Evolutionary conservation across 2,113 vertebrate species (phyloP).

Genomic region (Gila orcuttii): DNA sequence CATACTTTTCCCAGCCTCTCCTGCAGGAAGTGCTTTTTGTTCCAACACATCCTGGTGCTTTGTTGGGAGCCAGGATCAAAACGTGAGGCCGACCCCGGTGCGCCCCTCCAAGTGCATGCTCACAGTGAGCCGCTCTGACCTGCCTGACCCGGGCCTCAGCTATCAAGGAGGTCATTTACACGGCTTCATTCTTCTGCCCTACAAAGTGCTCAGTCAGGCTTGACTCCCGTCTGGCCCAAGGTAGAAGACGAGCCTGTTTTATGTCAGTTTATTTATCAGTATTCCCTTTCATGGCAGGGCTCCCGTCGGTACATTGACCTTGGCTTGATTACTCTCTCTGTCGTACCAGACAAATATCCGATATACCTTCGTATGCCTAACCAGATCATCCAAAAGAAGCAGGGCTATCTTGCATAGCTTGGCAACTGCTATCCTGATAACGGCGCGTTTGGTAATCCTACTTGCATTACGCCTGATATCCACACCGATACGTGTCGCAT

Average conservation of each 20-base stretch:
- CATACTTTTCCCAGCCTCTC: conserved; percentile 55
- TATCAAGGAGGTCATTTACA: conserved; percentile 55
- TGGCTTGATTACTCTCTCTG: background rate
- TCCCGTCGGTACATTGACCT: background rate
- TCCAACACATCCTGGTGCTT: conserved; percentile 60
- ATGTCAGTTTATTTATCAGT: conserved; percentile 38
- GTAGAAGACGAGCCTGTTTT: background rate
- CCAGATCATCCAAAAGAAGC: background rate
- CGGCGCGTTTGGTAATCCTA: background rate
- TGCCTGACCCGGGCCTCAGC: conserved; percentile 44
- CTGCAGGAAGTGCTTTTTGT: conserved; percentile 64
- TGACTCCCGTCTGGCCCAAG: conserved; percentile 27
- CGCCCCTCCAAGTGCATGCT: conserved; percentile 29
- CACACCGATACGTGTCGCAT: background rate
- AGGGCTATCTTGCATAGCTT: background rate
- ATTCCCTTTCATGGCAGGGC: background rate
- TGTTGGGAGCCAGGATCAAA: conserved; percentile 61
- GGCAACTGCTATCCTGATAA: conserved; percentile 12
- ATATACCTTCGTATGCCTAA: background rate
- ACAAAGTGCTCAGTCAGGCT: conserved; percentile 58
- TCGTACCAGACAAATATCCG: background rate
- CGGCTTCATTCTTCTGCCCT: conserved; percentile 47
- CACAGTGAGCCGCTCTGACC: conserved; percentile 48
- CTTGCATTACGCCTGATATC: background rate
- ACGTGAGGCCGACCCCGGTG: conserved; percentile 40